Evolutionary conservation across 1,140 invertebrate genomes (phyloP).

Genomic region (Apis mellifera): DNA sequence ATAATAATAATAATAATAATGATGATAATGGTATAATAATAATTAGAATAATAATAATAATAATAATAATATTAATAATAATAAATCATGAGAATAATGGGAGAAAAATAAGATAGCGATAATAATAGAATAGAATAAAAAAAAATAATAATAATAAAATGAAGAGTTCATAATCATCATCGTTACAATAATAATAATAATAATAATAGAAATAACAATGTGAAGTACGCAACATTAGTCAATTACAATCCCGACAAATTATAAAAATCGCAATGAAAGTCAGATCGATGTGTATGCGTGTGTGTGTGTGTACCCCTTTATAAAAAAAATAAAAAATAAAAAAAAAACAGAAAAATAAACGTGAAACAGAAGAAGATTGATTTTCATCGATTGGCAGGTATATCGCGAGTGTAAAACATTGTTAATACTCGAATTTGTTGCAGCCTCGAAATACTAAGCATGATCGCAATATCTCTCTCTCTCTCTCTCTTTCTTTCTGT

Average conservation of each 20-base stretch:
- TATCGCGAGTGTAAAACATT: background rate
- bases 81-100: conserved; percentile 62
- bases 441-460: background rate
- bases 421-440: conserved; percentile 1
- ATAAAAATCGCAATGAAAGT: conserved; percentile 52
- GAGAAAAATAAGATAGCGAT: conserved; percentile 59
- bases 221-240: conserved; percentile 69
- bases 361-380: background rate
- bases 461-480: background rate
- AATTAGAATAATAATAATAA: conserved; percentile 63
- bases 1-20: conserved; percentile 72
- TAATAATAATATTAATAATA: conserved; percentile 64
- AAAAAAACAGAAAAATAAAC: background rate
- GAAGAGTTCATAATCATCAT: conserved; percentile 67
- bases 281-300: conserved; percentile 13
- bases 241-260: conserved; percentile 58
- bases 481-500: background rate
- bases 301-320: background rate
- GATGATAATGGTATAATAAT: conserved; percentile 69
- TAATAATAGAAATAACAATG: conserved; percentile 75
- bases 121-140: conserved; percentile 70
- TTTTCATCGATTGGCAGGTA: background rate
- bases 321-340: no score
- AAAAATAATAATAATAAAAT: conserved; percentile 62
- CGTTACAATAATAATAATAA: conserved; percentile 73